Percentiles rank a stretch among this genome's conserved stretches.
Evolutionary conservation across 2,888 invertebrate genomes (phyloP).

Genomic region (Lacanobia wlatinum): DNA sequence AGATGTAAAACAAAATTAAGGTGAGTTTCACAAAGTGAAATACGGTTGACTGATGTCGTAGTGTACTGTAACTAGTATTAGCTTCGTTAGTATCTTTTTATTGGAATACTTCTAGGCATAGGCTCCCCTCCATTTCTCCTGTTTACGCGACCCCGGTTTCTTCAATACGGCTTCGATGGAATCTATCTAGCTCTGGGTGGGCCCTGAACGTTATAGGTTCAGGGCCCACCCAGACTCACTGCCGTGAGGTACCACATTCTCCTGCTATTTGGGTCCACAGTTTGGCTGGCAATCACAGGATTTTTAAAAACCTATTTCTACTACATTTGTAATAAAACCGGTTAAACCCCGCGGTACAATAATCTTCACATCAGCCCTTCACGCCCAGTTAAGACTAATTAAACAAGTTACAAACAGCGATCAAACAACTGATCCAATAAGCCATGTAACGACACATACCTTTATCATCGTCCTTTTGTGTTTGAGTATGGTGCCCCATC

Average conservation of each 20-base stretch:
- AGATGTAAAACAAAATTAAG: background rate
- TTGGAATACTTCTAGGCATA: background rate
- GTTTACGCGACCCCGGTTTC: too few relatives aligned
- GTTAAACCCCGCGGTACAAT: background rate
- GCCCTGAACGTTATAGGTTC: background rate
- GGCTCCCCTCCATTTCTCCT: background rate
- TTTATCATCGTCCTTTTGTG: constrained; percentile 97
- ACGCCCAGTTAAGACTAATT: background rate
- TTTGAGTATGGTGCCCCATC: constrained; percentile 95
- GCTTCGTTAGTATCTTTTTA: background rate
- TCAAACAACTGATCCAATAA: constrained; percentile 19
- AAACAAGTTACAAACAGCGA: constrained; percentile 6
- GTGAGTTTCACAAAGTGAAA: too few relatives aligned
- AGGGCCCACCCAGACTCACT: background rate
- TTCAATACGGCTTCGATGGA: too few relatives aligned
- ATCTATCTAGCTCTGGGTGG: background rate
- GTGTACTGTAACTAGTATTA: background rate
- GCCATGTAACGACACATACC: constrained; percentile 84
- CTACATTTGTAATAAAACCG: background rate
- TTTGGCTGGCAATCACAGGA: background rate
- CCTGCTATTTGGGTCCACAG: background rate
- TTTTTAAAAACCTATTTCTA: background rate
- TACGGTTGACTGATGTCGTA: background rate
- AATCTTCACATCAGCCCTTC: background rate
- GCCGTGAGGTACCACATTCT: too few relatives aligned